Evolutionary conservation across 92 coral and sea anemone genomes (phyloP), one percentile per base, ranked within the genome.

Genomic region (Palythoa heliodiscus): DNA sequence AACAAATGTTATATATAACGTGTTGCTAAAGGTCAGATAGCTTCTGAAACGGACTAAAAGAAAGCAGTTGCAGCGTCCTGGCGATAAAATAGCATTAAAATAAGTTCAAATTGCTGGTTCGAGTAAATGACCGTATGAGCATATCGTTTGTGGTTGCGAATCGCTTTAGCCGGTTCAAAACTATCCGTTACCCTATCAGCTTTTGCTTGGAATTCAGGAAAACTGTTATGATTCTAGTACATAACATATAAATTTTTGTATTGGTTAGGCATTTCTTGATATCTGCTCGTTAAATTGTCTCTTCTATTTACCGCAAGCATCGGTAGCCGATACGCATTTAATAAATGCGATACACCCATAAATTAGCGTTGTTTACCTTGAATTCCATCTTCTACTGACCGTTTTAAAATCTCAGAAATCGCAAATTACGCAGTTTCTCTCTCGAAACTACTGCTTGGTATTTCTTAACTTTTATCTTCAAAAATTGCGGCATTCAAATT

Each of bases 281-380:
- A 22, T 17, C 55, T 61, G 43, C 57, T 15, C 47, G 35, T 39
- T 48, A 66, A 24, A 5, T 52, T 80, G 73, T 24, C 58, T n/a
- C 11, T 24, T 64, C 43, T 52, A 11, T 63, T n/a, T 67, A 61
- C 37, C 83, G 5, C 22, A 23, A 43, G 50, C 13, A n/a, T 19
- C 37, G 24, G 40, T 77, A 29, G 50, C 50, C 9, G 50, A 43
- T 43, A 43, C 50, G 9, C 22, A n/a, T 69, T 61, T 38, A 40
- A 63, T 29, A 37, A 63, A 78, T 58, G 77, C 60, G 63, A 61
- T 61, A 39, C 83, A 78, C 72, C 83, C 83, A n/a, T 40, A 19
- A 7, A 15, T 10, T 14, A 15, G 39, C 10, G 15, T 78, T 78
- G 83, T 78, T 58, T 63, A 58, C 13, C 15, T 75, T 19, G 16